Conservation (phyloP, 64 coral and sea anemone genomes). For the Montipora foliosa region DNA sequence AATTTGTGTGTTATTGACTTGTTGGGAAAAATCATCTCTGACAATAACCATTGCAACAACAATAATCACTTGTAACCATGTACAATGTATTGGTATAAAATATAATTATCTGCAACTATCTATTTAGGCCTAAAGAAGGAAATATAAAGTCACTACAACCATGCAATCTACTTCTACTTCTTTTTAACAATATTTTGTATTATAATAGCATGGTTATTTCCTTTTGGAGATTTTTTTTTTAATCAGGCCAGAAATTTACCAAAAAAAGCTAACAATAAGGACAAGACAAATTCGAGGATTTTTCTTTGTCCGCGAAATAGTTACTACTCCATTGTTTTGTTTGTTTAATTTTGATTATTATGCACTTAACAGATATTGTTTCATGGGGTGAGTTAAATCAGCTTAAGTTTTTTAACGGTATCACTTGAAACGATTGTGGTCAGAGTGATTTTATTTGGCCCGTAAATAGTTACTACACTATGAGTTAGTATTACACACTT, state of each 20-base stretch:
- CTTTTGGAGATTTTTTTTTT: constrained; percentile 14
- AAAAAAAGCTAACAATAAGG: constrained; percentile 46
- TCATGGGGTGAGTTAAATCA: constrained; percentile 51
- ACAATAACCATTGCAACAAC: constrained; percentile 38
- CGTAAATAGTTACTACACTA: constrained; percentile 18
- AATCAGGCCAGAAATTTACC: constrained; percentile 45
- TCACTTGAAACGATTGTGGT: neutral
- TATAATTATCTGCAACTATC: constrained; percentile 36
- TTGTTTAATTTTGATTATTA: constrained; percentile 31
- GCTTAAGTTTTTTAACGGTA: constrained; percentile 13
- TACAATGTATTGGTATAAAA: constrained; percentile 41
- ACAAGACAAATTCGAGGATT: constrained; percentile 48
- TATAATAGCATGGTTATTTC: constrained; percentile 42
- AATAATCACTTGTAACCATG: constrained; percentile 18
- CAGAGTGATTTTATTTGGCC: constrained; percentile 16
- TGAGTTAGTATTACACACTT: constrained; percentile 2
- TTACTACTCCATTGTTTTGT: constrained; percentile 41
- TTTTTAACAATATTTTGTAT: constrained; percentile 54
- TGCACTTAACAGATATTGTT: constrained; percentile 38
- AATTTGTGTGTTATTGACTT: constrained; percentile 25
- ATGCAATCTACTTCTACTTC: constrained; percentile 58
- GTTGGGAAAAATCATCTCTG: constrained; percentile 23
- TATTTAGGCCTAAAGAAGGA: constrained; percentile 33
- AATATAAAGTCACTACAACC: constrained; percentile 37
- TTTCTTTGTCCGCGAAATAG: constrained; percentile 40